A percentile compares a stretch with the other conserved stretches of the same genome.
These are phyloP conservation scores for Tanaodytes sp. DNA, from an alignment of 2,888 invertebrate species.

Conservation along the genomic window DNA sequence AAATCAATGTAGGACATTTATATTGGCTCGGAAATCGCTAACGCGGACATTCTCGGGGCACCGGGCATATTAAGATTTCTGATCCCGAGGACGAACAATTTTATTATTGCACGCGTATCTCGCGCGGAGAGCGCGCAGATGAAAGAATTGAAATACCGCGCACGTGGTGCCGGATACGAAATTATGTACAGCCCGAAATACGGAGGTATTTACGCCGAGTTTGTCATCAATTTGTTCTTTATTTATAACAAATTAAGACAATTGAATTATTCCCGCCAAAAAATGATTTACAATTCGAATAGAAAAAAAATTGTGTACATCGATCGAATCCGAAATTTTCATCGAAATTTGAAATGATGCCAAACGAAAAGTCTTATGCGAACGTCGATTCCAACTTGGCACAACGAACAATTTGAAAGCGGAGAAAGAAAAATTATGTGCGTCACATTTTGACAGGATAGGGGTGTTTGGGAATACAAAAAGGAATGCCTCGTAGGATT, in stretches of 20 bases:
- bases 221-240: constrained; percentile 40
- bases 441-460: constrained; percentile 31
- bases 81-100: constrained; percentile 64
- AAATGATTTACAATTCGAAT: background rate
- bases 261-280: no score
- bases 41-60: constrained; percentile 59
- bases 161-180: constrained; percentile 46
- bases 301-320: no score
- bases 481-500: no score
- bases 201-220: constrained; percentile 33
- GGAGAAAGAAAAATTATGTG: constrained; percentile 30
- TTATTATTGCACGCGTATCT: constrained; percentile 65
- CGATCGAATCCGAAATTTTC: no score
- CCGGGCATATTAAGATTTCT: constrained; percentile 72
- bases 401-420: constrained; percentile 10
- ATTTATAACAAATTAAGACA: constrained; percentile 32
- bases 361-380: background rate
- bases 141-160: constrained; percentile 65
- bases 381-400: constrained; percentile 8
- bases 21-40: constrained; percentile 71
- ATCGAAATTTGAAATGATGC: no score
- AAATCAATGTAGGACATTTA: constrained; percentile 71
- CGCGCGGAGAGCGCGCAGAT: constrained; percentile 43
- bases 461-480: constrained; percentile 36
- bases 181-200: constrained; percentile 33